A percentile compares a stretch with the other conserved stretches of the same genome.
Evolutionary conservation across 1,140 invertebrate species (phyloP).

Genomic region (Acromyrmex charruanus): DNA sequence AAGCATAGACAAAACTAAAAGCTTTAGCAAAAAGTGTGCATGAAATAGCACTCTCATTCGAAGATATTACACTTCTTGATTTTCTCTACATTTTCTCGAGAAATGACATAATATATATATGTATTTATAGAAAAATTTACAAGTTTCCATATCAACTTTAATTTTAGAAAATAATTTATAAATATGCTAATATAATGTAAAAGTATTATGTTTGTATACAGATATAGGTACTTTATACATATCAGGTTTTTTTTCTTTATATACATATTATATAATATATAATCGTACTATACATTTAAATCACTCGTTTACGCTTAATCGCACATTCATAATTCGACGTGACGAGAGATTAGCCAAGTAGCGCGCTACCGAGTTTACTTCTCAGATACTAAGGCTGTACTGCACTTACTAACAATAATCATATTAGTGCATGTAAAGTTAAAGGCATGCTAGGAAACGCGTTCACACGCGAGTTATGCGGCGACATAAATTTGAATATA

Average conservation of each 20-base stretch:
- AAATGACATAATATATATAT: background rate
- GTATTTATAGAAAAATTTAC: background rate
- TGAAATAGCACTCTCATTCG: slow-evolving; percentile 4
- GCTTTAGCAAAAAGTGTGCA: background rate
- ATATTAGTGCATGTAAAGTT: slow-evolving; percentile 26
- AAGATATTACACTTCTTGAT: background rate
- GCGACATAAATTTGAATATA: slow-evolving; percentile 47
- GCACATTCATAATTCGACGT: slow-evolving; percentile 17
- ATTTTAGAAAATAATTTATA: background rate
- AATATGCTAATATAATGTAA: background rate
- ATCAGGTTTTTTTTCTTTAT: background rate
- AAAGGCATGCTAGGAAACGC: slow-evolving; percentile 5
- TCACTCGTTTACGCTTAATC: slow-evolving; percentile 24
- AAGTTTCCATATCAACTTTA: background rate
- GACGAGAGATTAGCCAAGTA: slow-evolving; percentile 41
- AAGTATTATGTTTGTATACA: background rate
- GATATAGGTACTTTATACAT: background rate
- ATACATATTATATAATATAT: too few species aligned
- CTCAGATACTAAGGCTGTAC: background rate
- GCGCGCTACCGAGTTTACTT: slow-evolving; percentile 28
- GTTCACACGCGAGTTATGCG: slow-evolving; percentile 28
- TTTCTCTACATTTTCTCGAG: background rate
- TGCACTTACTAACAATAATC: slow-evolving; percentile 17
- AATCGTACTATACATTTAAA: background rate
- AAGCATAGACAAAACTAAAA: slow-evolving; percentile 26